Evolutionary conservation across 2,888 invertebrate genomes (phyloP), one percentile per base, ranked within the genome.

Genomic region (Pristionchus entomophagus): DNA sequence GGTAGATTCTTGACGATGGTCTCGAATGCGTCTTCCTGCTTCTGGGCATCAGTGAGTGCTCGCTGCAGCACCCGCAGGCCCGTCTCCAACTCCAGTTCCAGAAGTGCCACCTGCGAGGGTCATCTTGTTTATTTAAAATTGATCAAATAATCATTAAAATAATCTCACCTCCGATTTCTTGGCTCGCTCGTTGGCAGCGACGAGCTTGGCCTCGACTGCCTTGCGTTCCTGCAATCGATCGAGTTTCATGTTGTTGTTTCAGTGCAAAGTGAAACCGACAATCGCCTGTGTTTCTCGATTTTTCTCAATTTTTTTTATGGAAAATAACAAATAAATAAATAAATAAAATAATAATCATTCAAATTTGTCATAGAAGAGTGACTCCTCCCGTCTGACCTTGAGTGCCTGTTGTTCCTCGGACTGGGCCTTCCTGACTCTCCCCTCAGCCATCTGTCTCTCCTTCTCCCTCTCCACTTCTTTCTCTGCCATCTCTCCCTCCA

Each of bases 11-110:
- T 85, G 77, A 84, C 4, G 26, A 41, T 19, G 19, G 26, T 29
- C 29, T 84, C 69, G 32, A 19, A 14, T 4, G 29, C 38, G 32
- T 41, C 62, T 35, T 85, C 85, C 32, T 56, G 35, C 26, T 41
- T 77, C 29, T 32, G 35, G 22, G 77, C 73, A 17, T 85, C 77
- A 56, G 35, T 12, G 10, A 73, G 53, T 12, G 77, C 85, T 38
- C 85, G 88, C 59, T 89, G 87, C 45, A 89, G 49, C 45, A 85
- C 84, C 14, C 84, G 86, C 59, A 86, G 26, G 0, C 87, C 88
- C 10, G 45, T 19, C 32, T 80, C 84, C 83, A 87, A 77, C 86
- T 87, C 86, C 14, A 86, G 12, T 29, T 88, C 87, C 53, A 90
- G 65, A 4, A 87, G 85, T 59, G 73, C 77, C 1, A 86, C 77